Conservation (phyloP, 1,140 invertebrate genomes). For the Copidosoma floridanum region DNA sequence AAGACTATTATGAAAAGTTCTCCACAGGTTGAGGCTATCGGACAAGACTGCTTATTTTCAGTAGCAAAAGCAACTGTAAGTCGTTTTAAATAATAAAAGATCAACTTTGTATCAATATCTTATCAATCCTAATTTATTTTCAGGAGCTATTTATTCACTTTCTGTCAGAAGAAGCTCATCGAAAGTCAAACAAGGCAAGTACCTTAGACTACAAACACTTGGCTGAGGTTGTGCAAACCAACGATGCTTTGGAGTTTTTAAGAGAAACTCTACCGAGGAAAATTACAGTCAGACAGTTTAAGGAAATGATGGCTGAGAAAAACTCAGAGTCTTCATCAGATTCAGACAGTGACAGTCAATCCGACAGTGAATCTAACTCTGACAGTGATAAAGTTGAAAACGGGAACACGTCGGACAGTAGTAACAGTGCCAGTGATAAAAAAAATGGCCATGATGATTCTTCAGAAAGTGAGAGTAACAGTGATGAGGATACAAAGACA, state of each 20-base stretch:
- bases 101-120: not conserved
- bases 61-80: constrained; percentile 74
- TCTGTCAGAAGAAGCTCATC: constrained; percentile 62
- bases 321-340: constrained; percentile 50
- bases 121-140: constrained; percentile 28
- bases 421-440: constrained; percentile 30
- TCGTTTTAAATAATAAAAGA: not conserved
- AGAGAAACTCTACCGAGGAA: constrained; percentile 71
- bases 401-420: constrained; percentile 39
- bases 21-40: constrained; percentile 75
- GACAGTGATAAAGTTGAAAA: constrained; percentile 44
- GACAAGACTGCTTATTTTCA: constrained; percentile 70
- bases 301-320: constrained; percentile 66
- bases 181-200: constrained; percentile 48
- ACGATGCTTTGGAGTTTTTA: constrained; percentile 66
- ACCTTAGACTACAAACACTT: constrained; percentile 68
- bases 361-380: constrained; percentile 47
- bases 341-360: constrained; percentile 51
- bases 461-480: constrained; percentile 43
- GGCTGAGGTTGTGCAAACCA: constrained; percentile 66
- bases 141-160: constrained; percentile 69
- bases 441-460: constrained; percentile 36
- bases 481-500: constrained; percentile 40
- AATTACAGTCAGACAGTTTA: constrained; percentile 67
- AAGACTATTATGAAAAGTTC: constrained; percentile 87